Evolutionary conservation across 2,797 vertebrate species (phyloP).

Genomic region (Clarias laeviceps): DNA sequence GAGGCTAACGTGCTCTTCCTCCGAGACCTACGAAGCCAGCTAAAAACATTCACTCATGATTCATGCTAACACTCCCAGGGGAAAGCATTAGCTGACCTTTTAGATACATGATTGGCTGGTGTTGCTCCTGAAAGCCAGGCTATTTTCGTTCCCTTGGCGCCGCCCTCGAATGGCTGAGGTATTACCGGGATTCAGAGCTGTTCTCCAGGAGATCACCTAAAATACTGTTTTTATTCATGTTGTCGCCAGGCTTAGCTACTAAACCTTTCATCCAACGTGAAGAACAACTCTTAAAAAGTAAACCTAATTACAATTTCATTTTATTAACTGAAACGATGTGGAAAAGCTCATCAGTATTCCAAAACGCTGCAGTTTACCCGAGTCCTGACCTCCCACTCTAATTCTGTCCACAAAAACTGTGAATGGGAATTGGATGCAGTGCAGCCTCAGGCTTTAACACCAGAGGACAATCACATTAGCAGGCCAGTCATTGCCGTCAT

Average conservation of each 20-base stretch:
- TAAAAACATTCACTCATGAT: neutral
- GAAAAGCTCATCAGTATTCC: slow-evolving; percentile 13
- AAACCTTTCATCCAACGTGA: neutral
- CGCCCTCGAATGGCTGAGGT: neutral
- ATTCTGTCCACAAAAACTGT: slow-evolving; percentile 1
- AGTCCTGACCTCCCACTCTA: slow-evolving; percentile 1
- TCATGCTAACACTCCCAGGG: neutral
- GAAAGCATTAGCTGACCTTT: neutral
- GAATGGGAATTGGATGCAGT: slow-evolving; percentile 14
- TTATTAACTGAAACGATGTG: neutral
- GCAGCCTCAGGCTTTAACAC: slow-evolving; percentile 20
- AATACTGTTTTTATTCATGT: neutral
- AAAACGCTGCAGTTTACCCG: neutral
- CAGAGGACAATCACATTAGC: slow-evolving; percentile 46
- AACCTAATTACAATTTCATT: neutral
- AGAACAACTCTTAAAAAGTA: neutral
- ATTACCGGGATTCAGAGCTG: neutral
- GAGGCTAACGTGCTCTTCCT: neutral
- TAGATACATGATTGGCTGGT: neutral
- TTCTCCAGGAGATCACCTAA: no score
- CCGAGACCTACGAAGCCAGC: neutral
- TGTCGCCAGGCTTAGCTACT: neutral
- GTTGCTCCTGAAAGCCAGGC: neutral
- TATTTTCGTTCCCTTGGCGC: no score
- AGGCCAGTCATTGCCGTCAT: slow-evolving; percentile 17